These are phyloP conservation scores for Sinocyclocheilus maitianheensis DNA, from an alignment of 2,113 vertebrate genomes.

Conservation along the genomic window DNA sequence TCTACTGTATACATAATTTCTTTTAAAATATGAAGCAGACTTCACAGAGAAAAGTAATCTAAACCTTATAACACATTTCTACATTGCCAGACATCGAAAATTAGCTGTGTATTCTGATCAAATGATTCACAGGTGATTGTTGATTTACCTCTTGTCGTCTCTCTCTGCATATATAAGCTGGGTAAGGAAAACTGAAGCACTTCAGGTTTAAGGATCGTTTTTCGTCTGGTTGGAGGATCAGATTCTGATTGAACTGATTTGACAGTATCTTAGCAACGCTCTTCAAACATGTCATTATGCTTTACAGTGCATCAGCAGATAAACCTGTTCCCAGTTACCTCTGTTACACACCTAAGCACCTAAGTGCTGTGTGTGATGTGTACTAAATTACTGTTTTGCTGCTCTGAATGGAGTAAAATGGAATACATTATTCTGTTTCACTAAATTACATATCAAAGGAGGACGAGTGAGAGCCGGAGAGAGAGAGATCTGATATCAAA, in stretches of 20 bases:
- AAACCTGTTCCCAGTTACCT: background rate
- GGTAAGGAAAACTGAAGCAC: background rate
- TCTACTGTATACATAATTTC: background rate
- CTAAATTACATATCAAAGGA: slow-evolving; percentile 44
- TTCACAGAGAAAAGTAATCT: background rate
- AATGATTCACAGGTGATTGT: background rate
- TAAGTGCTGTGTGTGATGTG: background rate
- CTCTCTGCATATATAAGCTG: slow-evolving; percentile 6
- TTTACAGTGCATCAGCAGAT: slow-evolving; percentile 23
- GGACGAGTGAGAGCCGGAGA: background rate
- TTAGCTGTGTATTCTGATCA: background rate
- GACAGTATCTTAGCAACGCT: slow-evolving; percentile 35
- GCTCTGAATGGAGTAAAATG: slow-evolving; percentile 39
- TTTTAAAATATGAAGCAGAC: background rate
- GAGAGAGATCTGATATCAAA: slow-evolving; percentile 7
- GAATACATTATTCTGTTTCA: slow-evolving; percentile 49
- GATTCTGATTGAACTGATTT: slow-evolving; percentile 13
- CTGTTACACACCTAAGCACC: background rate
- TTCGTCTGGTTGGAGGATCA: background rate
- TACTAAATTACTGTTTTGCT: slow-evolving; percentile 39
- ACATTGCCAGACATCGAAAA: background rate
- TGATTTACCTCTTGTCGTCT: background rate
- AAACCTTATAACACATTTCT: background rate
- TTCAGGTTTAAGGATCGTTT: slow-evolving; percentile 10
- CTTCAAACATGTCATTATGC: background rate